Base-by-base conservation (phyloP, 2,888 invertebrate genomes). In the Herminia tarsipennalis region DNA sequence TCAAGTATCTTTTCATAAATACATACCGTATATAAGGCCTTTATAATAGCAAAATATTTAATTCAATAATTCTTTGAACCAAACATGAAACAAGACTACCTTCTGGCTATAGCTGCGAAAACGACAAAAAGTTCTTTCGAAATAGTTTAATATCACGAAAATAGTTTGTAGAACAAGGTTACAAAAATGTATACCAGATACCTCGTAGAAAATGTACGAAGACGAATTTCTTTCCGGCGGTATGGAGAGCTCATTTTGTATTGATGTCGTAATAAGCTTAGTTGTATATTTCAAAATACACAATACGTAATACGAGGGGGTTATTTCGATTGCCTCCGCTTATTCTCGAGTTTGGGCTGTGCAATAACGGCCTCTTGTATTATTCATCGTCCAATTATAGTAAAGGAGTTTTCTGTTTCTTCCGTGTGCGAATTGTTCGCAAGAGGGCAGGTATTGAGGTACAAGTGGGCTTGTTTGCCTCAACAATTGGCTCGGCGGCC, bases 341-440 rank as follows among this genome's bases (percentile, higher is more conserved):
- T 83, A 81, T 83, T 81, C 72, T 81, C 81, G 75, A 80, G 82
- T 82, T 85, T 77, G 66, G 76, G 73, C 73, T 69, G 65, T 76
- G 78, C 82, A 83, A 86, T 89, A 90, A 89, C 85, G 76, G 82
- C 76, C 86, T 86, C 71, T 83, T 92, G 91, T 92, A 88, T 92
- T 92, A 92, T 92, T 92, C 92, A 92, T 86, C 76, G 83, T 79
- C 89, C 92, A 92, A 92, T 92, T 92, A 92, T 85, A 83, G 83
- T 84, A 82, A 88, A 88, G 88, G 86, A 88, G 87, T 85, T 83
- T 81, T 83, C 83, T 86, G 84, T 83, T 87, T 70, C 71, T 66
- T 64, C 56, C 41, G 45, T 34, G 43, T 43, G 54, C 54, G 53
- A 64, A 64, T 49, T 50, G 44, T 59, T 56, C 62, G 52, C 41